These are phyloP conservation scores for Campaea margaritaria DNA, from an alignment of 2,888 invertebrate species.

Conservation along the genomic window DNA sequence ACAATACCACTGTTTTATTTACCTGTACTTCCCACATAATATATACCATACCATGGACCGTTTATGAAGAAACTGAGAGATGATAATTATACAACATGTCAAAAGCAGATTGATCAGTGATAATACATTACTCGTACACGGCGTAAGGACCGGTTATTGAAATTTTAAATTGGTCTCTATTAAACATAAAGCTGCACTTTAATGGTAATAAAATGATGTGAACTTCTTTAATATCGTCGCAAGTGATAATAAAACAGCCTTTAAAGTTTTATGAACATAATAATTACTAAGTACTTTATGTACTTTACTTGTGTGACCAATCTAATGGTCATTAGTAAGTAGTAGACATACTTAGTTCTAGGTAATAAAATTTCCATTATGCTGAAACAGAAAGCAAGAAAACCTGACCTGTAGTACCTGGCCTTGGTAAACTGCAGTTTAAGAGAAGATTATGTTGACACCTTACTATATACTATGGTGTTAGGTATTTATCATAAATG, in stretches of 20 bases:
- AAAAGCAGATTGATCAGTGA: slow-evolving; percentile 73
- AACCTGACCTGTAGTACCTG: too few relatives aligned
- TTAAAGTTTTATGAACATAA: slow-evolving; percentile 8
- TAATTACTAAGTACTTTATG: slow-evolving; percentile 4
- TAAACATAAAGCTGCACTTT: slow-evolving; percentile 50
- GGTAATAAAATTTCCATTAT: too few relatives aligned
- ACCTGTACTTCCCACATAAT: slow-evolving; percentile 41
- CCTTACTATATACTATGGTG: too few relatives aligned
- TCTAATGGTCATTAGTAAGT: too few relatives aligned
- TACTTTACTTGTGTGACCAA: neutral
- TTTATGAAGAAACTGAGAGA: slow-evolving; percentile 62
- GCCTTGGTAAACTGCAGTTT: too few relatives aligned
- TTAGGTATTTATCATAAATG: too few relatives aligned
- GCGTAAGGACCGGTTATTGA: slow-evolving; percentile 58
- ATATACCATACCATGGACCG: slow-evolving; percentile 2
- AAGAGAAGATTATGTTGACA: too few relatives aligned
- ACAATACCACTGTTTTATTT: slow-evolving; percentile 14
- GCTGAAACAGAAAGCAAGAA: too few relatives aligned
- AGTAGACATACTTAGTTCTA: too few relatives aligned
- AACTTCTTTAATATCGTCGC: slow-evolving; percentile 36
- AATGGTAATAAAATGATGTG: slow-evolving; percentile 41
- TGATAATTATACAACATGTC: slow-evolving; percentile 74
- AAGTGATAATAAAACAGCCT: slow-evolving; percentile 30
- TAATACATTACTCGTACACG: slow-evolving; percentile 58
- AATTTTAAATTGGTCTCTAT: slow-evolving; percentile 59